These are phyloP conservation scores for Agonopterix subpropinquella DNA, from an alignment of 2,888 invertebrate species.

Conservation along the genomic window DNA sequence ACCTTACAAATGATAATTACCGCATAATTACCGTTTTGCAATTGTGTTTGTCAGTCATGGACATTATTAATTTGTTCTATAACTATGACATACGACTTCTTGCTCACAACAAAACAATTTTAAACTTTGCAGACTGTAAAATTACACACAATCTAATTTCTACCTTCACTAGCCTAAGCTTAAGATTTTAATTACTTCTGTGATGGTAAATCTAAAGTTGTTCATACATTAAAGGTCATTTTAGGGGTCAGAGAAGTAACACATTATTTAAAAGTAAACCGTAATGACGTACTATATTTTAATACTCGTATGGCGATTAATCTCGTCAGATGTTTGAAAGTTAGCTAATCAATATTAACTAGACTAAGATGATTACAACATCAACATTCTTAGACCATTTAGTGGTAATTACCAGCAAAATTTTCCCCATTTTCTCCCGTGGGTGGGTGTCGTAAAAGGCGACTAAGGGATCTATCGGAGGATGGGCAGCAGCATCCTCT, in stretches of 20 bases:
- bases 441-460: too few species aligned
- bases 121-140: neutral
- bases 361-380: neutral
- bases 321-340: conserved; percentile 5
- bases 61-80: conserved; percentile 9
- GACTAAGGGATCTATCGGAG: too few species aligned
- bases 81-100: conserved; percentile 11
- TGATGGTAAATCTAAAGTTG: conserved; percentile 3
- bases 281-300: conserved; percentile 30
- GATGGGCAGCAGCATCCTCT: too few species aligned
- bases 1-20: conserved; percentile 12
- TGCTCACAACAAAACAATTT: neutral
- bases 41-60: conserved; percentile 5
- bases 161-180: neutral
- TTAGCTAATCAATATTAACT: neutral
- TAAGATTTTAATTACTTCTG: conserved; percentile 1
- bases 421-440: too few species aligned
- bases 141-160: neutral
- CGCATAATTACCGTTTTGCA: conserved; percentile 12
- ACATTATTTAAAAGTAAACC: conserved; percentile 27
- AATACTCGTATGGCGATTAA: conserved; percentile 20
- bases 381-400: neutral
- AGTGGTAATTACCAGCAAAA: too few species aligned
- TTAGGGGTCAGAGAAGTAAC: conserved; percentile 22
- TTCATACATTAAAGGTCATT: conserved; percentile 3